Conservation (phyloP, 2,113 vertebrate genomes). For the Grammomys dolichurus region DNA sequence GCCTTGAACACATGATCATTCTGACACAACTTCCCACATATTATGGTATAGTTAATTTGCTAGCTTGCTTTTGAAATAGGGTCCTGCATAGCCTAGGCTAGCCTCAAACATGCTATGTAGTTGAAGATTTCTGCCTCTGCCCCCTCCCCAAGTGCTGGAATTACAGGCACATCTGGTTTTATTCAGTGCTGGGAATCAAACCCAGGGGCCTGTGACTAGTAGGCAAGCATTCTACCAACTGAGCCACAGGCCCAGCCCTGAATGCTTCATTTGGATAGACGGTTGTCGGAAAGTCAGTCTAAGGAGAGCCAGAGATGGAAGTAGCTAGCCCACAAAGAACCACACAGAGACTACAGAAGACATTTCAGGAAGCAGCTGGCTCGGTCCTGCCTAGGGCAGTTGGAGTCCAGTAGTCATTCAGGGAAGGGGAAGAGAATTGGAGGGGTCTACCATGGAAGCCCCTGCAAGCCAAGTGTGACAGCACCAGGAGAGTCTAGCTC, state of each 20-base stretch:
- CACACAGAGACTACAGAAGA: not conserved
- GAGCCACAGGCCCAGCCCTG: not conserved
- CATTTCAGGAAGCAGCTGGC: not conserved
- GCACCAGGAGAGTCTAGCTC: not conserved
- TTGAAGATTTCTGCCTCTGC: not conserved
- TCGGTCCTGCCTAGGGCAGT: not conserved
- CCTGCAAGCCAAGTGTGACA: not conserved
- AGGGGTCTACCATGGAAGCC: not conserved
- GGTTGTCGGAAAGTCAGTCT: not conserved
- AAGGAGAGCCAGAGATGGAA: not conserved
- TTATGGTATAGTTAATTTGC: not conserved
- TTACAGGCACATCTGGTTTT: not conserved
- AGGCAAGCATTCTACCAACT: not conserved
- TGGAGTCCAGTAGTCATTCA: not conserved
- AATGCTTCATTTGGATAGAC: not conserved
- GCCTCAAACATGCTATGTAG: not conserved
- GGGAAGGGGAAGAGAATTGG: not conserved
- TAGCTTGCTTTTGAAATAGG: not conserved
- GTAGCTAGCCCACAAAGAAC: not conserved
- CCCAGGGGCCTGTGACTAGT: no score
- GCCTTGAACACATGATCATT: no score
- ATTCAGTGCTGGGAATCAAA: not conserved
- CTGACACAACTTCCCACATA: not conserved
- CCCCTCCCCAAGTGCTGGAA: no score
- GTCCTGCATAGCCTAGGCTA: not conserved